phyloP scores from a whole-genome alignment of 1,140 invertebrate species.

The Brachionus manjavacas region DNA sequence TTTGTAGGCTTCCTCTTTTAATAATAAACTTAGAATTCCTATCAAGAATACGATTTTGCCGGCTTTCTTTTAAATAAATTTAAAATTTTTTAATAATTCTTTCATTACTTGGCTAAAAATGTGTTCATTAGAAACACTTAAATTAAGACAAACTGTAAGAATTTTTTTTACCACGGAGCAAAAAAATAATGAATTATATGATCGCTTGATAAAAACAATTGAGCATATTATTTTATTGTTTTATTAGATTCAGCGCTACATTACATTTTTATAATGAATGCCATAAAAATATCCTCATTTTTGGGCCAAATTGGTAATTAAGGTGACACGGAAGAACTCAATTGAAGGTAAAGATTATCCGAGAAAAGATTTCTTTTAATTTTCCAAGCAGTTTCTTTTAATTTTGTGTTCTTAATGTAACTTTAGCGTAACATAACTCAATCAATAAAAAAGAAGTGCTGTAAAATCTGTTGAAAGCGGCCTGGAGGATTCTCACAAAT shows the following conservation, averaged over 20 bases:
- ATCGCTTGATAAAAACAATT: slow-evolving; percentile 4
- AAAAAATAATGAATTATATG: background rate
- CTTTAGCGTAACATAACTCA: no score
- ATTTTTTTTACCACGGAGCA: background rate
- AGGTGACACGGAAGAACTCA: background rate
- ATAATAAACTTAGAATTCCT: background rate
- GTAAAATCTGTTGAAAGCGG: no score
- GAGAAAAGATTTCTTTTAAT: no score
- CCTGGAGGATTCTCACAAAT: no score
- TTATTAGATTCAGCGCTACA: background rate
- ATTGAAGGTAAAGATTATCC: background rate
- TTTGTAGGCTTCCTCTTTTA: background rate
- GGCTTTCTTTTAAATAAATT: background rate
- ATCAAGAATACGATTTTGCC: background rate
- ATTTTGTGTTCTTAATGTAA: background rate
- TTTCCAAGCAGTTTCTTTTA: background rate
- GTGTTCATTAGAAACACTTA: background rate
- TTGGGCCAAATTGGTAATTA: background rate
- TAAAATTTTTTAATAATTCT: background rate
- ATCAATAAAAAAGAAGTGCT: no score
- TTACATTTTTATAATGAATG: background rate
- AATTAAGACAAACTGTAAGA: background rate
- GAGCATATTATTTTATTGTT: background rate
- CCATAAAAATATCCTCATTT: background rate
- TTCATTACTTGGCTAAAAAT: background rate